Base-by-base conservation (phyloP, 2,113 vertebrate species). In the Pangasianodon gigas region DNA sequence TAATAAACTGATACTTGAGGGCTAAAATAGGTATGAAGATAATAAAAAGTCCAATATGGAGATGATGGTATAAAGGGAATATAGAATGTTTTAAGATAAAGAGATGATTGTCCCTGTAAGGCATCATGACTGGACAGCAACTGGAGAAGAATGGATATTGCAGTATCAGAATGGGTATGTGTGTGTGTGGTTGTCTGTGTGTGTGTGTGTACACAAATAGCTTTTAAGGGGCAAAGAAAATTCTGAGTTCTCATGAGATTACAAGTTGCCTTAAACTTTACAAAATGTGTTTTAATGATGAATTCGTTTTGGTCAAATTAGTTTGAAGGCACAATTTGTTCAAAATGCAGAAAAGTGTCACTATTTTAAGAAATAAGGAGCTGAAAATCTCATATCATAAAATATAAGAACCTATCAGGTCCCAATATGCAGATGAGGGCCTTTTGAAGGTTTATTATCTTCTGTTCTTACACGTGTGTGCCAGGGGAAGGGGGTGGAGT, bases 1-100 rank as follows among this genome's bases (percentile, higher is more conserved):
- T 87, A 87, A 89, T 92, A 90, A 86, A 88, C 60, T 90, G 93
- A 90, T 90, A 92, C 91, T 41, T 84, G 67, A 89, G 91, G 91
- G 87, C 92, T 89, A 81, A 21, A 85, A 60, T 58, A 91, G 91
- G 91, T 90, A 91, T 89, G 91, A 83, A 91, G 90, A 94, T 93
- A 92, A 94, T 93, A 88, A 89, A 87, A 81, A 81, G 85, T 91
- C 52, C 41, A 83, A 80, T 87, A 52, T 65, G 84, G 21, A 88
- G 69, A 77, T 37, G 74, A 67, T 79, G 51, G 58, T 29, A 84
- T 29, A 75, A 74, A 87, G 87, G 41, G 81, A 62, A 82, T 69
- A 52, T 56, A 67, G 13, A 71, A 89, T 81, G 77, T 71, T 85
- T 89, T 88, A 75, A 87, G 56, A 91, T 62, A 89, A 89, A 84